These are phyloP conservation scores for Serinus canaria DNA, from an alignment of 2,113 vertebrate genomes.

Conservation along the genomic window DNA sequence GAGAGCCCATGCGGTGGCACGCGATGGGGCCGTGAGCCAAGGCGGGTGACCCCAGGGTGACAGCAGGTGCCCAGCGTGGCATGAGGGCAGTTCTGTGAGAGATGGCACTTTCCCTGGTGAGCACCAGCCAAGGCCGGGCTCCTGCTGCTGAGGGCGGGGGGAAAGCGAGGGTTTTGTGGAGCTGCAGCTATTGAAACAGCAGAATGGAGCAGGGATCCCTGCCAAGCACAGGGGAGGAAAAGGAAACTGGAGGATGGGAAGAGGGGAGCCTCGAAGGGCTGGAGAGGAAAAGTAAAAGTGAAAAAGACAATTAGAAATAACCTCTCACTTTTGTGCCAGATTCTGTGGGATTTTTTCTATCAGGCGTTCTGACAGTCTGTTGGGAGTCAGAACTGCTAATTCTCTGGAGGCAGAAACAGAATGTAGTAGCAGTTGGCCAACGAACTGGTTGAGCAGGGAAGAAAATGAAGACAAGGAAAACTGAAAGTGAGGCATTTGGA, in stretches of 20 bases:
- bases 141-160: fast-evolving
- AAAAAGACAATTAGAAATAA: background rate
- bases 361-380: background rate
- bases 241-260: background rate
- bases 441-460: background rate
- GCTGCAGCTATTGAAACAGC: background rate
- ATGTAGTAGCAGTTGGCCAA: constrained; percentile 29
- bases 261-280: background rate
- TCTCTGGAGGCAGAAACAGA: background rate
- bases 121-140: fast-evolving
- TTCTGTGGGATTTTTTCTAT: background rate
- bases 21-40: background rate
- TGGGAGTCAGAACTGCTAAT: background rate
- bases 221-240: background rate
- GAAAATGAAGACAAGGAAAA: constrained; percentile 47
- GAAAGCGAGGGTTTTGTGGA: background rate
- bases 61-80: fast-evolving
- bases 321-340: background rate
- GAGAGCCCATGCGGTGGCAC: fast-evolving
- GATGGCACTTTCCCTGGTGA: fast-evolving
- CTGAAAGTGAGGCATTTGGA: constrained; percentile 17
- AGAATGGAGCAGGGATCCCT: background rate
- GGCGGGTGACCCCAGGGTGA: background rate
- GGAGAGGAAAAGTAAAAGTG: background rate
- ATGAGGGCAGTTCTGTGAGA: fast-evolving